phyloP scores from a whole-genome alignment of 2,797 vertebrate genomes.

The Cuculus canorus region DNA sequence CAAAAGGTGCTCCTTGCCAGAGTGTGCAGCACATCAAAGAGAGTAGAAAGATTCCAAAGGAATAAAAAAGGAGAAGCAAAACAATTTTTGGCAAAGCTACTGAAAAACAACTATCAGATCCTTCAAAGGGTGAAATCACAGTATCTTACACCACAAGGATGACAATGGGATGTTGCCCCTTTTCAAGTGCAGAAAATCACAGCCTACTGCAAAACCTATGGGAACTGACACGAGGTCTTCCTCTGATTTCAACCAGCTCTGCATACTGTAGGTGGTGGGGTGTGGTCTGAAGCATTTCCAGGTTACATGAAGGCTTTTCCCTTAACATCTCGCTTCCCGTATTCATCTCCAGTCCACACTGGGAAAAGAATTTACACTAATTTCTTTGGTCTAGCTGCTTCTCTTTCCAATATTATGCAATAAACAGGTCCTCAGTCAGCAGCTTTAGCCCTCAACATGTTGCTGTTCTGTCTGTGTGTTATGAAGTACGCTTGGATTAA shows the following conservation, averaged over 20 bases:
- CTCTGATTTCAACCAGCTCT: background rate
- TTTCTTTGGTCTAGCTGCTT: background rate
- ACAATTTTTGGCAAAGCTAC: background rate
- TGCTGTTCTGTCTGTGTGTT: background rate
- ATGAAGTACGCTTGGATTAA: background rate
- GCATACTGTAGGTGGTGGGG: accelerated
- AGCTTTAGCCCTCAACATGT: too few species aligned
- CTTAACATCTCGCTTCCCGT: background rate
- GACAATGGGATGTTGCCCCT: background rate
- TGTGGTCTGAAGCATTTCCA: background rate
- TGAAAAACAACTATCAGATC: background rate
- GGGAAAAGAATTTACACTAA: background rate
- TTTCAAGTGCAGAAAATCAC: background rate
- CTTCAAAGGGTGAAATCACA: background rate
- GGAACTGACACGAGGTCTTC: background rate
- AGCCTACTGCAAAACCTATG: background rate
- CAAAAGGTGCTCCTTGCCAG: background rate
- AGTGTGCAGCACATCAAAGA: background rate
- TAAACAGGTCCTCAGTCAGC: too few species aligned
- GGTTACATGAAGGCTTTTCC: background rate
- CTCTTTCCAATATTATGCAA: background rate
- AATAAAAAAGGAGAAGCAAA: background rate
- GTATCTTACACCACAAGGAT: background rate
- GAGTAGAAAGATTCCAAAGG: background rate
- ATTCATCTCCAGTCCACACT: background rate